Base-by-base conservation (phyloP, 1,140 invertebrate species). In the Apocrypta bakeri region DNA sequence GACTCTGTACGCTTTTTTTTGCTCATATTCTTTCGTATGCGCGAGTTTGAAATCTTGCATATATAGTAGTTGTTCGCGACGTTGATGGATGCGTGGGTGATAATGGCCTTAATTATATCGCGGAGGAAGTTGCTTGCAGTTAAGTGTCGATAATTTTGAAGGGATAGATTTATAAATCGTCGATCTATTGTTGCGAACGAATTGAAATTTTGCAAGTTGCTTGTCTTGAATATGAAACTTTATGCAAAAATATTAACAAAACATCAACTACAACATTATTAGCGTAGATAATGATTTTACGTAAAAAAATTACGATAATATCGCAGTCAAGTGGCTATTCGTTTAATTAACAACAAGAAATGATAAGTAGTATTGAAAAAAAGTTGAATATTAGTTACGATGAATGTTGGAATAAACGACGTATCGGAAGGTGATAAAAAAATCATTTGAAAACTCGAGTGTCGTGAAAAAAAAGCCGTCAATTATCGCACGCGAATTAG, bases 71-170 rank as follows among this genome's bases (percentile, higher is more conserved):
- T 33, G 64, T 24, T 25, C 25, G 33, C 37, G 14, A 75, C 48
- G 25, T 31, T 75, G 73, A 75, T 48, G 48, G 25, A 75, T 61
- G 27, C 73, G 48, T 75, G 42, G 73, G 73, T 25, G 48, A 75
- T n/a, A 29, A 63, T 63, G 48, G 29, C 73, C 73, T 61, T 75
- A 75, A 75, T 75, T 42, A n/a, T n/a, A 61, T 48, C 27, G 12
- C 25, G 7, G 21, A 27, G 48, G 33, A 42, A 40, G 29, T 14
- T 6, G n/a, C 25, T 21, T 42, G 37, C n/a, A n/a, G 33, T 31
- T 24, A 72, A 72, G 40, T 37, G 27, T 42, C 40, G 40, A 42
- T 14, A 14, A 42, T 42, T 42, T 14, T n/a, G n/a, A n/a, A n/a
- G n/a, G n/a, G n/a, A n/a, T n/a, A n/a, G n/a, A n/a, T n/a, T n/a